Evolutionary conservation across 2,888 invertebrate species (phyloP).

Genomic region (Heliothis peltigera): DNA sequence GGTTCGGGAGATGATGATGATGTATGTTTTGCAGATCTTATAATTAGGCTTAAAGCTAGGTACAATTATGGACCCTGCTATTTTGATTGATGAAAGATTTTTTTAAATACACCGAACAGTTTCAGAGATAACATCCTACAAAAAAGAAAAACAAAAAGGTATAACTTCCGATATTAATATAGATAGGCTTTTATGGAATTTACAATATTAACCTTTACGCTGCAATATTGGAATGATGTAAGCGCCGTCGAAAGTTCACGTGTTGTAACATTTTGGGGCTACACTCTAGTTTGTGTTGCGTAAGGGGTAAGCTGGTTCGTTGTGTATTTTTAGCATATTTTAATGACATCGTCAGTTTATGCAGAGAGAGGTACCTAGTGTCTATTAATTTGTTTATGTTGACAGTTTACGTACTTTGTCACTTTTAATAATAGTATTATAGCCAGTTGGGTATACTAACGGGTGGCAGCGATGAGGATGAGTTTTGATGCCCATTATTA

Average conservation of each 20-base stretch:
- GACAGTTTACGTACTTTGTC: slow-evolving; percentile 5
- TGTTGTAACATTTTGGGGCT: slow-evolving; percentile 36
- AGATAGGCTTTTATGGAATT: slow-evolving; percentile 17
- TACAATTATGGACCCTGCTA: too few species aligned
- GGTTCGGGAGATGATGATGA: too few species aligned
- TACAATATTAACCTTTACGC: slow-evolving; percentile 27
- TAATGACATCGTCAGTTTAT: slow-evolving; percentile 9
- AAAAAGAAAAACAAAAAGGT: not conserved
- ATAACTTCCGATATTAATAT: not conserved
- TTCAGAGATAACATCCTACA: not conserved
- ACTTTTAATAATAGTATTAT: too few species aligned
- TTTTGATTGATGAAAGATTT: too few species aligned
- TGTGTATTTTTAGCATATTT: slow-evolving; percentile 34
- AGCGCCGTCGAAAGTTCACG: slow-evolving; percentile 42
- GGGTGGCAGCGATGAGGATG: too few species aligned
- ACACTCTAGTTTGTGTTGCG: slow-evolving; percentile 49
- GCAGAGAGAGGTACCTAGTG: too few species aligned
- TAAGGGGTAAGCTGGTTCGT: slow-evolving; percentile 21
- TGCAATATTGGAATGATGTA: slow-evolving; percentile 33
- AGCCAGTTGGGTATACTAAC: too few species aligned
- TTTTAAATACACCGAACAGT: not conserved
- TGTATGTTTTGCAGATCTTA: too few species aligned
- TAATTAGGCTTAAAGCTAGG: too few species aligned
- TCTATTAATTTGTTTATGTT: slow-evolving; percentile 24
- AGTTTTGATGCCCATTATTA: too few species aligned